Base-by-base conservation (phyloP, 2,888 invertebrate genomes). In the Pseudococcus longispinus region DNA sequence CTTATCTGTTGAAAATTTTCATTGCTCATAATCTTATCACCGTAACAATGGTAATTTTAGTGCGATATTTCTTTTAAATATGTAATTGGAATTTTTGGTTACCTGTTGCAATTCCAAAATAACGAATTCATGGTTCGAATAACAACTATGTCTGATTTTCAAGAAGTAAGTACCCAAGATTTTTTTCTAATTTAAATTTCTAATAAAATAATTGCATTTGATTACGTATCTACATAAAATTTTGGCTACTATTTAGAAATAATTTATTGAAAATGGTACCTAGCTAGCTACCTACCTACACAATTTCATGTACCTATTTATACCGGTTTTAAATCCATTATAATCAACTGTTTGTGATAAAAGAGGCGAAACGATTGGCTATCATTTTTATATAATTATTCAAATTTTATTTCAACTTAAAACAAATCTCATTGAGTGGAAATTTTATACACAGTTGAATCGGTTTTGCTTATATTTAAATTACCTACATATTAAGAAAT, bases 81-180 rank as follows among this genome's bases (percentile, higher is more conserved):
- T 77, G 18, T 32, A 26, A 37, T 32, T 42, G 32, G 8, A 80
- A 42, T 20, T 42, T 42, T 55, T 46, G 13, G 6, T 8, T n/a
- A 55, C 15, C n/a, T 37, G 8, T 42, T 11, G 20, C 23, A n/a
- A 42, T 80, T 80, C 18, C 26, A 42, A 80, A 42, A 80, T 42
- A 42, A 80, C 42, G 42, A 80, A 80, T 80, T 80, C 77, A 42
- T 42, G 77, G 77, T 80, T 42, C 42, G 42, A 80, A 42, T 80
- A 42, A 80, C 77, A 80, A 42, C 20, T 83, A 83, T 84, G 84
- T 51, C 84, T 4, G 55, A 84, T 84, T 84, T 84, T 84, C 84
- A 84, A 84, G 84, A 84, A 84, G 84, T 84, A 60, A 84, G 84
- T 84, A 51, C 20, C 13, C 42, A 42, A 18, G 13, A 9, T n/a